Conservation (phyloP, 1,140 invertebrate genomes). For the Myzus persicae region DNA sequence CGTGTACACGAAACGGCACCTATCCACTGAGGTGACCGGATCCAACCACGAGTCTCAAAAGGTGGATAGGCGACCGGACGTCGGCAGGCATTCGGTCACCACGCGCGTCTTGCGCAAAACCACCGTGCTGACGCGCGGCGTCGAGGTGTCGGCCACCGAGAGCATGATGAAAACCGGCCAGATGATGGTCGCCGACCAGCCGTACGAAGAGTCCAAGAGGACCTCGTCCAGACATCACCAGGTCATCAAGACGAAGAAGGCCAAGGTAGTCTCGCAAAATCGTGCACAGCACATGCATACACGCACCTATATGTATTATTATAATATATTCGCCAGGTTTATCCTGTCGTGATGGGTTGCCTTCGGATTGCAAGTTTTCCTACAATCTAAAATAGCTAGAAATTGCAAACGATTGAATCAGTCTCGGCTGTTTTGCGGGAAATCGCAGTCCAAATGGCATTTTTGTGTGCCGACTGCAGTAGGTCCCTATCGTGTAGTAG, state of each 20-base stretch:
- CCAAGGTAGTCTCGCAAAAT: constrained; percentile 67
- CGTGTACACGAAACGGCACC: constrained; percentile 80
- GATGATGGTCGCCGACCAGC: constrained; percentile 65
- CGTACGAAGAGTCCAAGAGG: constrained; percentile 63
- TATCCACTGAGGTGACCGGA: constrained; percentile 84
- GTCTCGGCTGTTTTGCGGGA: background rate
- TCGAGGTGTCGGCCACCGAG: constrained; percentile 79
- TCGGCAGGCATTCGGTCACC: constrained; percentile 80
- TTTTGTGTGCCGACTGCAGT: background rate
- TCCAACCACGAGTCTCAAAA: constrained; percentile 82
- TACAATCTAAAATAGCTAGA: background rate
- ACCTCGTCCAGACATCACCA: constrained; percentile 49
- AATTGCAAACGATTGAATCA: background rate
- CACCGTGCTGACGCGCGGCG: constrained; percentile 86
- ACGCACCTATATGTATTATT: background rate
- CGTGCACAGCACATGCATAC: background rate
- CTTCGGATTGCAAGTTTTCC: background rate
- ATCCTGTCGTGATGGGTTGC: background rate
- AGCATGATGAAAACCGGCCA: constrained; percentile 71
- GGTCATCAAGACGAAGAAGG: constrained; percentile 66
- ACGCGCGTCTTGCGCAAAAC: constrained; percentile 88
- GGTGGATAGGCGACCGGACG: constrained; percentile 77
- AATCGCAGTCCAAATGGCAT: background rate
- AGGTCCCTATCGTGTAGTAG: too few relatives aligned
- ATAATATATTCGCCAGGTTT: background rate